Evolutionary conservation across 1,140 invertebrate species (phyloP).

Genomic region (Sitophilus oryzae): DNA sequence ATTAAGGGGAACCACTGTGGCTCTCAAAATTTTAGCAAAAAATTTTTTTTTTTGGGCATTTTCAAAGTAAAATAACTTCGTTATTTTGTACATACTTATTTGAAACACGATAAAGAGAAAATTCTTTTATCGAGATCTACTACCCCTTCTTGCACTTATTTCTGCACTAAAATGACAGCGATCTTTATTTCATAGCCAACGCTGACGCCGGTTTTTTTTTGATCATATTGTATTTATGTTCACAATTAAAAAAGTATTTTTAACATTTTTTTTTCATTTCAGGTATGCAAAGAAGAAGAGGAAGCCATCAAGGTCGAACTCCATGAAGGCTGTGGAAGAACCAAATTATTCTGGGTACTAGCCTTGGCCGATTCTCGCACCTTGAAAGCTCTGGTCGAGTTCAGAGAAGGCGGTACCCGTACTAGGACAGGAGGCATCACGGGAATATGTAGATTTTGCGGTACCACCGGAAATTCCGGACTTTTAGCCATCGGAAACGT

Average conservation of each 20-base stretch:
- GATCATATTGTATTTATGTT: no score
- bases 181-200: no score
- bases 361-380: conserved; percentile 88
- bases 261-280: not conserved
- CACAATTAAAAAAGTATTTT: not conserved
- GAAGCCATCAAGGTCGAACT: conserved; percentile 90
- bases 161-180: no score
- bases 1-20: no score
- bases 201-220: no score
- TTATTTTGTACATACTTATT: no score
- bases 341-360: conserved; percentile 92
- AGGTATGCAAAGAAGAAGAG: conserved; percentile 91
- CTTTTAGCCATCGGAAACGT: conserved; percentile 87
- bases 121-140: no score
- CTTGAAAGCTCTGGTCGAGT: conserved; percentile 90
- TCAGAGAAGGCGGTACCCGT: conserved; percentile 66
- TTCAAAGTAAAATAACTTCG: no score
- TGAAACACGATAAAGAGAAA: no score
- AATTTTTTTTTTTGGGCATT: no score
- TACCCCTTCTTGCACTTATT: no score
- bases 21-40: no score
- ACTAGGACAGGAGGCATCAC: conserved; percentile 47
- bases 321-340: conserved; percentile 92
- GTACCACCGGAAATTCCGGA: conserved; percentile 73
- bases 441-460: conserved; percentile 89